Evolutionary conservation across 2,888 invertebrate genomes (phyloP).

Genomic region (Mechanitis mazaeus): DNA sequence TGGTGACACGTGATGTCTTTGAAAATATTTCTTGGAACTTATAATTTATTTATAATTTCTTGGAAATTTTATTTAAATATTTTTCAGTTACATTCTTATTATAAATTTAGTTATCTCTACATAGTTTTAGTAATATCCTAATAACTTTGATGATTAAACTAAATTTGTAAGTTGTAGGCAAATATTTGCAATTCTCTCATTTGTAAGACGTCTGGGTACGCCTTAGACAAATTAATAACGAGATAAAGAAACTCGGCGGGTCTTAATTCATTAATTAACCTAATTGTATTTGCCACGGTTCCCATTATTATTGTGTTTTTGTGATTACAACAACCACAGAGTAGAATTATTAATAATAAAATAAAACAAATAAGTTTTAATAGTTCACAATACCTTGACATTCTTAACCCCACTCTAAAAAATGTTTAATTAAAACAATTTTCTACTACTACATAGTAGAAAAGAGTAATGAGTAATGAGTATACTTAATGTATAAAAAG

Average conservation of each 20-base stretch:
- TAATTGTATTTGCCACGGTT: slow-evolving; percentile 72
- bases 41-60: no score
- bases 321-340: slow-evolving; percentile 42
- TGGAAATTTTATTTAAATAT: no score
- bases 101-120: neutral
- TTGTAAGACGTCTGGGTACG: slow-evolving; percentile 67
- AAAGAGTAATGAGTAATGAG: no score
- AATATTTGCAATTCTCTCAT: slow-evolving; percentile 65
- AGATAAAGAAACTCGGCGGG: slow-evolving; percentile 74
- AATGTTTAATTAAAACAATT: no score
- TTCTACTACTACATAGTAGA: no score
- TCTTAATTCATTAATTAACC: slow-evolving; percentile 77
- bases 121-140: neutral
- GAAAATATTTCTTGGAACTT: no score
- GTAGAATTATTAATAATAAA: slow-evolving; percentile 23
- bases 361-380: neutral
- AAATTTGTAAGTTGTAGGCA: slow-evolving; percentile 36
- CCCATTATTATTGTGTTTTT: slow-evolving; percentile 65
- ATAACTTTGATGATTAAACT: slow-evolving; percentile 22
- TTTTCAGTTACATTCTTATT: no score
- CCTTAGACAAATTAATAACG: slow-evolving; percentile 75
- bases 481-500: no score
- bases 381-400: no score
- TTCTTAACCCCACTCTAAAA: no score
- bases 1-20: neutral